These are phyloP conservation scores for Troides helena DNA, from an alignment of 2,888 invertebrate species.

Conservation along the genomic window DNA sequence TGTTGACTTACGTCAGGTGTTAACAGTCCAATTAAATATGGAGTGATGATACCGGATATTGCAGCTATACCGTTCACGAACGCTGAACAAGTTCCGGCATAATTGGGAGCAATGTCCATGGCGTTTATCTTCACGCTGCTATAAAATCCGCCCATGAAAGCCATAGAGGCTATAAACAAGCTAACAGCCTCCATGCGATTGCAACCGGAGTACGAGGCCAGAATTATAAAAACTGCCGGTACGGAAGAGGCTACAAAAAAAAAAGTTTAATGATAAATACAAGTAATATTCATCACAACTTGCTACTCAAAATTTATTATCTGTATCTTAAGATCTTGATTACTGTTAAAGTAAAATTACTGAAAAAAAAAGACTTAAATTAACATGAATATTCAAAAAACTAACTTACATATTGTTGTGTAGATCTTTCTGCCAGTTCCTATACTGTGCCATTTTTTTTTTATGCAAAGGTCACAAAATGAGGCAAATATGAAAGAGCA, in stretches of 20 bases:
- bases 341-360: no score
- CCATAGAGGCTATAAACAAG: constrained; percentile 82
- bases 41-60: constrained; percentile 81
- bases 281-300: no score
- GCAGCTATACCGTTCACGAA: constrained; percentile 83
- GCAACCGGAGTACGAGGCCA: constrained; percentile 83
- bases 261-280: constrained; percentile 2
- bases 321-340: no score
- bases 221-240: constrained; percentile 82
- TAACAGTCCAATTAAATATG: constrained; percentile 80
- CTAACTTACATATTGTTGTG: constrained; percentile 81
- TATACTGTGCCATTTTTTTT: constrained; percentile 78
- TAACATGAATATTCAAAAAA: background rate
- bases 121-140: constrained; percentile 84
- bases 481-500: constrained; percentile 81
- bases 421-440: constrained; percentile 82
- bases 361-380: background rate
- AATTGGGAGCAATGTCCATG: constrained; percentile 83
- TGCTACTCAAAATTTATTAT: no score
- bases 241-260: constrained; percentile 80
- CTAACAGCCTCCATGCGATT: constrained; percentile 70
- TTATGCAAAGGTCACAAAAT: constrained; percentile 83
- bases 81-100: constrained; percentile 83
- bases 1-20: constrained; percentile 79
- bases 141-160: constrained; percentile 85